Evolutionary conservation across 2,113 vertebrate species (phyloP).

Genomic region (Parus major): DNA sequence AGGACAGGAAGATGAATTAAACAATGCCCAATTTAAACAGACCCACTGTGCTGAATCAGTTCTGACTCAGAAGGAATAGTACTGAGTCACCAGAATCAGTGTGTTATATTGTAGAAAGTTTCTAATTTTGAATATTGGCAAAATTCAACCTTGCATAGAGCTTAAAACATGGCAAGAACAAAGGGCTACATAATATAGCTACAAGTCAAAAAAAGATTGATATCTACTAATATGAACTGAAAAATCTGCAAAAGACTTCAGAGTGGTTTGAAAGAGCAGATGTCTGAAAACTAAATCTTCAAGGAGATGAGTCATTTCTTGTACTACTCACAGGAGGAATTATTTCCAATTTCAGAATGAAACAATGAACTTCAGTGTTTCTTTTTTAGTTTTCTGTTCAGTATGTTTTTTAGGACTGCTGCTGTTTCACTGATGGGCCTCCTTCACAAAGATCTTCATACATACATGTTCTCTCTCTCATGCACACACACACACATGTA

Average conservation of each 20-base stretch:
- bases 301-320: background rate
- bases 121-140: background rate
- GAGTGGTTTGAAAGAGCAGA: background rate
- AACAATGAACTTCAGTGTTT: background rate
- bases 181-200: background rate
- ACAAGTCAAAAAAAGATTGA: background rate
- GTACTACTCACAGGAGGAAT: background rate
- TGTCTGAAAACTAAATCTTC: background rate
- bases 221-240: background rate
- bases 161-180: background rate
- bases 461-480: background rate
- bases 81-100: background rate
- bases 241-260: background rate
- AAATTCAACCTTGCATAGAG: background rate
- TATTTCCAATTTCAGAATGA: background rate
- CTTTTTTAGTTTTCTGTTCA: background rate
- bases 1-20: background rate
- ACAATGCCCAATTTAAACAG: background rate
- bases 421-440: background rate
- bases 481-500: accelerated
- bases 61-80: background rate
- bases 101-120: background rate
- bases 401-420: background rate
- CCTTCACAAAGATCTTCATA: background rate
- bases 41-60: background rate